Evolutionary conservation across 2,888 invertebrate species (phyloP), one percentile per base, ranked within the genome.

Genomic region (Orthonychiurus folsomi): DNA sequence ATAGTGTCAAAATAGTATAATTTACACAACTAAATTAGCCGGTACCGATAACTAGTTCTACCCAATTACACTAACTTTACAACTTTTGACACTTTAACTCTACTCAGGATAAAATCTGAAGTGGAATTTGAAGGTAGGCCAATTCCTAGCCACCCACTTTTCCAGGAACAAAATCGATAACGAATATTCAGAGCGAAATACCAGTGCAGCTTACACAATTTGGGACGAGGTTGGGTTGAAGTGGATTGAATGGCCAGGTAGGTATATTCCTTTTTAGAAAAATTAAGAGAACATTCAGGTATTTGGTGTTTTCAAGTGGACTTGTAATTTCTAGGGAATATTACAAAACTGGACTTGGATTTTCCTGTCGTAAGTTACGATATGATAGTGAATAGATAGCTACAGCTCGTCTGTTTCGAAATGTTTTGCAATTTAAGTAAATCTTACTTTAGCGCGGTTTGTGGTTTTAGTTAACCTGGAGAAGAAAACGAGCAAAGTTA

Each of bases 241-340:
- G 24, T 52, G 69, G 0, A 59, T 70, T 23, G 71, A 71, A 56
- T 71, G 71, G 71, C 71, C 71, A 50, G 71, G 71, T 68, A 53
- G 26, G 53, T 20, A 26, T 15, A 53, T 9, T 15, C 5, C 48
- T 15, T 52, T 52, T 52, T 20, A 52, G 21, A 12, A 23, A 23
- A 5, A 23, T 52, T 9, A 52, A 9, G 26, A 25, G 26, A 57
- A 28, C 3, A 27, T 21, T 57, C 12, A 24, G 3, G 27, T 56
- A n/a, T 24, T 20, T 27, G 27, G 12, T 53, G 27, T 23, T 18
- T n/a, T n/a, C n/a, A n/a, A n/a, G n/a, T n/a, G n/a, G n/a, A n/a
- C n/a, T 21, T 47, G 9, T 53, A 9, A 56, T 9, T 55, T 3
- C 56, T n/a, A 60, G 63, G 60, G 25, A 64, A 64, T 55, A 50